Conservation (phyloP, 2,888 invertebrate species). For the Danaus chrysippus region DNA sequence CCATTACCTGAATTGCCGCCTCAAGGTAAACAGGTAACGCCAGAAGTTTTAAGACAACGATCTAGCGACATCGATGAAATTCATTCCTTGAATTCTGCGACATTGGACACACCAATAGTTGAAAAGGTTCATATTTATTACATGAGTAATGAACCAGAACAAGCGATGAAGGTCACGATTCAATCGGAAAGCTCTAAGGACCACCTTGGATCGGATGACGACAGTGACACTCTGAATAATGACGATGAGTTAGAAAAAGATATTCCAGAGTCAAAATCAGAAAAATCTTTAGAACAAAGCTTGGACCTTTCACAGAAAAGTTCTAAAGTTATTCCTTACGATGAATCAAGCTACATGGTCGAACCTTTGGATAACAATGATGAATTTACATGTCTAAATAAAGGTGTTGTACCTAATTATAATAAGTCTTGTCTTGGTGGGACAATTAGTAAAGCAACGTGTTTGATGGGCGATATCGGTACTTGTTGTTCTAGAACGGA, state of each 20-base stretch:
- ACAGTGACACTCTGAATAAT: constrained; percentile 84
- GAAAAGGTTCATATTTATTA: constrained; percentile 90
- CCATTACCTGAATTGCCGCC: constrained; percentile 86
- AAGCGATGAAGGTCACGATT: constrained; percentile 86
- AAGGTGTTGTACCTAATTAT: constrained; percentile 67
- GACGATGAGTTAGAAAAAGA: constrained; percentile 80
- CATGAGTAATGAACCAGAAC: constrained; percentile 87
- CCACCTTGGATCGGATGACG: constrained; percentile 82
- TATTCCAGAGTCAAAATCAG: constrained; percentile 72
- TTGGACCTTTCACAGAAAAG: constrained; percentile 56
- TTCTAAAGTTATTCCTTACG: constrained; percentile 66
- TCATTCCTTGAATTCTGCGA: constrained; percentile 88
- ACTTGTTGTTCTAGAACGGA: constrained; percentile 68
- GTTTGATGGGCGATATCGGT: constrained; percentile 68
- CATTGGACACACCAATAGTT: constrained; percentile 84
- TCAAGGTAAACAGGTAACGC: constrained; percentile 52
- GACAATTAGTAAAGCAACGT: constrained; percentile 69
- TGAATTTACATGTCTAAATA: constrained; percentile 59
- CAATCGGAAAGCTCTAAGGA: constrained; percentile 82
- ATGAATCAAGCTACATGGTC: constrained; percentile 74
- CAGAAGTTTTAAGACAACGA: constrained; percentile 53
- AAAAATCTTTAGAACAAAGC: constrained; percentile 54
- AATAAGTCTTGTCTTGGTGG: constrained; percentile 72
- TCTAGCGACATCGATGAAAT: constrained; percentile 88
- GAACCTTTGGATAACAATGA: constrained; percentile 68